Evolutionary conservation across 2,888 invertebrate species (phyloP).

Genomic region (Nipponacmea schrenckii): DNA sequence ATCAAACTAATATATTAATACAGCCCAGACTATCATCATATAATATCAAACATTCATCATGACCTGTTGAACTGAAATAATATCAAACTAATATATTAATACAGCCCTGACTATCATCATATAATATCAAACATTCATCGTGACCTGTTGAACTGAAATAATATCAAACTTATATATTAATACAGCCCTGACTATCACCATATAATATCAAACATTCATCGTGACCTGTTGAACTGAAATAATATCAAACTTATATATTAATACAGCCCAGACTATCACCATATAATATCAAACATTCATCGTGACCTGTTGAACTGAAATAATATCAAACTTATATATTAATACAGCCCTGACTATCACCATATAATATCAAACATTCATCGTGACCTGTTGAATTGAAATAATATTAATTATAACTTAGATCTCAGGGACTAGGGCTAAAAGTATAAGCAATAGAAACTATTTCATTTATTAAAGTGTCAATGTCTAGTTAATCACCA

Average conservation of each 20-base stretch:
- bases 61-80: conserved; percentile 57
- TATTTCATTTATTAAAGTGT: not conserved
- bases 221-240: conserved; percentile 59
- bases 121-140: conserved; percentile 67
- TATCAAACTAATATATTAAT: conserved; percentile 64
- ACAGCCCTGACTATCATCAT: conserved; percentile 67
- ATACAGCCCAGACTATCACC: too few relatives aligned
- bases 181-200: conserved; percentile 67
- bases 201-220: conserved; percentile 66
- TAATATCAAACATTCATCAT: conserved; percentile 65
- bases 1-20: conserved; percentile 64
- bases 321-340: conserved; percentile 56
- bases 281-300: not conserved
- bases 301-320: too few relatives aligned
- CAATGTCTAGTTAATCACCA: too few relatives aligned
- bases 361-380: conserved; percentile 66
- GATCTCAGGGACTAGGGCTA: too few relatives aligned
- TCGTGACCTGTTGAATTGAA: conserved; percentile 38
- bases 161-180: conserved; percentile 63
- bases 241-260: not conserved
- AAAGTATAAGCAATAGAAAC: too few relatives aligned
- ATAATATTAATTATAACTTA: not conserved
- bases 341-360: conserved; percentile 66
- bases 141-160: conserved; percentile 19
- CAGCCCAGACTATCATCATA: conserved; percentile 68